Evolutionary conservation across 2,888 invertebrate genomes (phyloP), one percentile per base, ranked within the genome.

Genomic region (Matsumyia berberina): DNA sequence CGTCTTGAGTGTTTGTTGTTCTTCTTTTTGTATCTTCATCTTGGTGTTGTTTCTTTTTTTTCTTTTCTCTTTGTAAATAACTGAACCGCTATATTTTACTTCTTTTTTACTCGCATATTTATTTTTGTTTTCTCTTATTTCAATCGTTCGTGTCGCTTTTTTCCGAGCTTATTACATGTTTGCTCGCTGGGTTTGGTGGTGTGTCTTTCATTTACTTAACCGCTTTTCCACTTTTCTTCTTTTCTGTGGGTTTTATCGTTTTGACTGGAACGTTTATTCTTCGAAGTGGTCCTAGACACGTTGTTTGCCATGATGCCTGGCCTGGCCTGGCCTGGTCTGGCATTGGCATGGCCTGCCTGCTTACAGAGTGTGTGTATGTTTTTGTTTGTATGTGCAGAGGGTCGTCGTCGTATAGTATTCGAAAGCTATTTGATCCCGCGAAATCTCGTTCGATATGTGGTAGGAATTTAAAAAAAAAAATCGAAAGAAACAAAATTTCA

Each of bases 191-290:
- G 86, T 86, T 86, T 86, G 87, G 76, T 82, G 74, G 76, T 82
- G 74, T 87, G 82, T 86, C 86, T 87, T 87, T 87, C 83, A 86
- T 87, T 87, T 86, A 86, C 86, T 86, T 87, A 87, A 80, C 86
- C 87, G 86, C 86, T 86, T 87, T 86, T 87, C 78, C 77, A 70
- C 67, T 80, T 85, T 85, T 85, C 80, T 80, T 85, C 80, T 80
- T 85, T 80, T 80, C 80, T 76, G 74, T 74, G 69, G 80, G 80
- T 85, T 80, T 80, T 80, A 85, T 80, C 85, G 74, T 80, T 85
- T 80, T 76, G 80, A 70, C 80, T 85, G 70, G 74, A 85, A 80
- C 85, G 85, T 80, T 85, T 80, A 80, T 85, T 74, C 69, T 80
- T 62, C 70, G 51, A 72, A 85, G 80, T 79, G 80, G 80, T 79